Evolutionary conservation across 2,888 invertebrate species (phyloP), one percentile per base, ranked within the genome.

Genomic region (Agrenia bidenticulata): DNA sequence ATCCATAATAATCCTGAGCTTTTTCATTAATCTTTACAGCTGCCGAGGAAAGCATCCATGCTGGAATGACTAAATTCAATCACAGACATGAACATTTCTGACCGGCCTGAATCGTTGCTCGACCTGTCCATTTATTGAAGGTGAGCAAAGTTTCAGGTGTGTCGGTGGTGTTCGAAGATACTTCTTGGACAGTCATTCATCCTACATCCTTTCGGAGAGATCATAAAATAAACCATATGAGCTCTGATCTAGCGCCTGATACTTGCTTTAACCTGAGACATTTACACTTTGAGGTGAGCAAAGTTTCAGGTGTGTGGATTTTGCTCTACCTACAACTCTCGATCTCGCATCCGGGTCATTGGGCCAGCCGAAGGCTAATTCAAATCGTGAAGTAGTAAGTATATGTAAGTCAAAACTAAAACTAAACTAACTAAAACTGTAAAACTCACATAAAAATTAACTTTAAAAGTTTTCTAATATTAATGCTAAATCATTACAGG

Each of bases 141-240:
- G 88, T 89, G 89, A 89, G 89, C 89, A 89, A 89, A 89, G 88
- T 88, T 89, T 89, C 89, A 89, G 89, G 89, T 89, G 89, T 88
- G 88, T 88, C 85, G 84, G 85, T 84, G 82, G 81, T 69, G 77
- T 66, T 65, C 58, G 39, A 37, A 60, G 61, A 66, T 54, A 39
- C 69, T 66, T 63, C 67, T 67, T 67, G 63, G 60, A 61, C 55
- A 62, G 39, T 55, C 55, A 26, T 19, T 7, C 26, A n/a, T 24
- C 4, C 51, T 26, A 53, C 21, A 27, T 37, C 19, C 17, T 17
- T 19, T 17, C 5, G 21, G 19, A 17, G 61, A 45, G n/a, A 53
- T 7, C 17, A n/a, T 42, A 55, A n/a, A 54, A 21, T 26, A 54
- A 50, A 24, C 24, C 13, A 2, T 26, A 32, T 11, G 53, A 63